Evolutionary conservation across 2,797 vertebrate species (phyloP).

Genomic region (Prionace glauca): DNA sequence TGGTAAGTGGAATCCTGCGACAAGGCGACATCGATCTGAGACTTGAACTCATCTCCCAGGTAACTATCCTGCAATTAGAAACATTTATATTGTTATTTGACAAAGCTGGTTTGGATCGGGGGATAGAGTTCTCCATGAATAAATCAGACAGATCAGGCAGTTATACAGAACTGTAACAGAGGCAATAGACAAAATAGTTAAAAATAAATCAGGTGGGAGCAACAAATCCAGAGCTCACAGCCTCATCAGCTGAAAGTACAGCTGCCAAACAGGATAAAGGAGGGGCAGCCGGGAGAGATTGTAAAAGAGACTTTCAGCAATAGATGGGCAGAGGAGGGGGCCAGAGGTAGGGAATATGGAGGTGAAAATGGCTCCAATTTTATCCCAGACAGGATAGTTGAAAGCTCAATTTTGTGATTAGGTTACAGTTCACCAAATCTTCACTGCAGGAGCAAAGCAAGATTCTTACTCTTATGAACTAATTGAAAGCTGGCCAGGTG

Average conservation of each 20-base stretch:
- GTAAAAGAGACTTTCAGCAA: background rate
- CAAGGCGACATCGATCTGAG: constrained; percentile 96
- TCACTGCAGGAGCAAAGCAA: background rate
- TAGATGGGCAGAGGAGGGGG: background rate
- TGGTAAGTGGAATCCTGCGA: constrained; percentile 99
- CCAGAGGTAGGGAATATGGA: background rate
- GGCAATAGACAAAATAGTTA: background rate
- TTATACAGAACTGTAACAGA: background rate
- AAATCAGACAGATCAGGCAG: background rate
- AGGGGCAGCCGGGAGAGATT: background rate
- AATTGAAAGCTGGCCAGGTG: background rate
- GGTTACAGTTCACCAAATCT: background rate
- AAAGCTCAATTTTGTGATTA: background rate
- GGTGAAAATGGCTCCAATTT: background rate
- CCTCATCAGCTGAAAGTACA: background rate
- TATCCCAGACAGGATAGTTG: background rate
- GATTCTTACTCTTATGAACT: background rate
- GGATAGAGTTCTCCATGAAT: background rate
- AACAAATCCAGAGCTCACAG: background rate
- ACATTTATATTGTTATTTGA: background rate
- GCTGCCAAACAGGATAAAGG: background rate
- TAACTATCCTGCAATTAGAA: constrained; percentile 81
- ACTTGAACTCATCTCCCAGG: constrained; percentile 98
- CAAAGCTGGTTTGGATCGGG: background rate
- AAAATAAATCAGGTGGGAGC: background rate